Evolutionary conservation across 2,113 vertebrate genomes (phyloP).

Genomic region (Clarias gariepinus): DNA sequence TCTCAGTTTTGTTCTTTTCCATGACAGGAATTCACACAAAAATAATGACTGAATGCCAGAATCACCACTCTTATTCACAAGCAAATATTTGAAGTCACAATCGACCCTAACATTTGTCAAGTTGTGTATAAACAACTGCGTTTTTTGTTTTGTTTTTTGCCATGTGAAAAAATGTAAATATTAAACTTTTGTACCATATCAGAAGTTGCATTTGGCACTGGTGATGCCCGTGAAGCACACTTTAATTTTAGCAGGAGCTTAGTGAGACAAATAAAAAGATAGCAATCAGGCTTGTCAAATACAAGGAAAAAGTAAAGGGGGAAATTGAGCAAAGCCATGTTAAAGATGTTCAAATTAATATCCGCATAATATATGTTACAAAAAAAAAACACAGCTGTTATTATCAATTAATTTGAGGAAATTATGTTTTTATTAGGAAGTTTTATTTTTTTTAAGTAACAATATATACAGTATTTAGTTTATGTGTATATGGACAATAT

Average conservation of each 20-base stretch:
- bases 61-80: constrained; percentile 21
- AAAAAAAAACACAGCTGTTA: not conserved
- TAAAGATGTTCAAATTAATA: not conserved
- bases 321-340: not conserved
- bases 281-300: not conserved
- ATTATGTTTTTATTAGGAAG: not conserved
- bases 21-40: constrained; percentile 14
- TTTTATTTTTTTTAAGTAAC: no score
- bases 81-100: not conserved
- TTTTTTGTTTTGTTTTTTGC: not conserved
- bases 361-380: not conserved
- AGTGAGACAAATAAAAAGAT: not conserved
- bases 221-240: not conserved
- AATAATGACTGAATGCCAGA: constrained; percentile 13
- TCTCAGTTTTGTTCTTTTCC: not conserved
- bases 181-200: not conserved
- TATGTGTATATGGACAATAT: not conserved
- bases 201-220: not conserved
- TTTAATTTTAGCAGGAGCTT: not conserved
- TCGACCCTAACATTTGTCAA: not conserved
- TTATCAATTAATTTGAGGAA: not conserved
- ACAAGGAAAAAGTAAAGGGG: not conserved
- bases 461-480: no score
- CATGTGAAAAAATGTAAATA: not conserved
- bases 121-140: not conserved